These are phyloP conservation scores for Tethya wilhelma DNA, from an alignment of 37 sponge, comb jelly and placozoan species.

Conservation along the genomic window DNA sequence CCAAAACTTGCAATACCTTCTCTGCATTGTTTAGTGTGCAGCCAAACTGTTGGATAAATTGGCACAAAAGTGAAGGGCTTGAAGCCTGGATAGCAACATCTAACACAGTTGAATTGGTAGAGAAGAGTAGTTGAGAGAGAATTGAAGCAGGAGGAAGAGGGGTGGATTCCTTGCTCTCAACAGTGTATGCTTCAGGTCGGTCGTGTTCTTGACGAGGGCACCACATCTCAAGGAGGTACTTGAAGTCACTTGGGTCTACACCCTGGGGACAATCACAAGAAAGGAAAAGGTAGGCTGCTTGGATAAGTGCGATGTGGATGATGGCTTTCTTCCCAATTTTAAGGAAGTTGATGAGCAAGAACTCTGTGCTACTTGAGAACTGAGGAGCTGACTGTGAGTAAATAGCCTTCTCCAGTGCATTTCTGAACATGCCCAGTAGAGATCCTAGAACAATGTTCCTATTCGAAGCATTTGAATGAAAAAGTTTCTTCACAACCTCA, in stretches of 20 bases:
- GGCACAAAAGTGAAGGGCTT: conserved; percentile 19
- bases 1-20: conserved; percentile 24
- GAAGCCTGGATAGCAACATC: neutral
- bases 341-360: conserved; percentile 40
- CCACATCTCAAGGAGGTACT: conserved; percentile 36
- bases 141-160: conserved; percentile 18
- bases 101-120: neutral
- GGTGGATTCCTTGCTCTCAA: conserved; percentile 16
- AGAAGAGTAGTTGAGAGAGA: conserved; percentile 6
- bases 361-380: conserved; percentile 20
- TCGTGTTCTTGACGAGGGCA: neutral
- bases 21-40: conserved; percentile 25
- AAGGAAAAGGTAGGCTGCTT: conserved; percentile 44
- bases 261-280: conserved; percentile 4
- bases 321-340: conserved; percentile 22
- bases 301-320: conserved; percentile 29
- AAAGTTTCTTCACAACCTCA: conserved; percentile 32
- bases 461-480: neutral
- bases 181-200: conserved; percentile 39
- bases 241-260: conserved; percentile 15
- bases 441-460: neutral
- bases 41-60: conserved; percentile 61
- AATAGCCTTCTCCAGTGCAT: conserved; percentile 25
- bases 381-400: conserved; percentile 36
- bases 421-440: conserved; percentile 51